Evolutionary conservation across 2,888 invertebrate genomes (phyloP), one percentile per base, ranked within the genome.

Genomic region (Sipha maydis): DNA sequence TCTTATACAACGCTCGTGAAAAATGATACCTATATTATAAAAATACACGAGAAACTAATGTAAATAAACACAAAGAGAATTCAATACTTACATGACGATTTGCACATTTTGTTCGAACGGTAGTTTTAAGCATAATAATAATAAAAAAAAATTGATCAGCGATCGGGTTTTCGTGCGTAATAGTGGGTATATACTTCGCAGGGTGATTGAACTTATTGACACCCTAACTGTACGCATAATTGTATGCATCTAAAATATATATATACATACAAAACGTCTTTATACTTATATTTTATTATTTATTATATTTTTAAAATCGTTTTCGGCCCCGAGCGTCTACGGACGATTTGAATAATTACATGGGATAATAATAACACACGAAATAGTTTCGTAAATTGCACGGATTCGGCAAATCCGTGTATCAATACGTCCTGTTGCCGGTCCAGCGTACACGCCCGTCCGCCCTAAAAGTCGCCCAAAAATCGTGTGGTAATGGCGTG

Each of bases 311-410:
- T 34, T 14, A 3, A 34, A 31, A 56, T 56, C 7, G 56, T 56
- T 34, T 79, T 56, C 56, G 31, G 56, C 25, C 78, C 56, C 25
- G 34, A 19, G 56, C 25, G 69, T 78, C 31, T 61, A 34, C 56
- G 7, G 14, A 34, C 0, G 19, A 21, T 61, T 79, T 25, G 56
- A 61, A 34, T 79, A 79, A 61, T 61, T 61, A 61, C 21, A 25
- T 34, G 28, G 14, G n/a, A 80, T 34, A 38, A 80, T 38, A 80
- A 61, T 80, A 80, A 80, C 61, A 56, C 56, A 56, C 56, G 61
- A 25, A 61, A 78, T 25, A 7, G 34, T 56, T 34, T 14, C 54
- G 54, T 48, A 28, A 48, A 48, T 21, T 28, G 28, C 77, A 28
- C 28, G 8, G 48, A 77, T 48, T 48, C 48, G 14, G 19, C 28